phyloP scores from a whole-genome alignment of 2,888 invertebrate genomes.

The Trissonchulus latispiculum region DNA sequence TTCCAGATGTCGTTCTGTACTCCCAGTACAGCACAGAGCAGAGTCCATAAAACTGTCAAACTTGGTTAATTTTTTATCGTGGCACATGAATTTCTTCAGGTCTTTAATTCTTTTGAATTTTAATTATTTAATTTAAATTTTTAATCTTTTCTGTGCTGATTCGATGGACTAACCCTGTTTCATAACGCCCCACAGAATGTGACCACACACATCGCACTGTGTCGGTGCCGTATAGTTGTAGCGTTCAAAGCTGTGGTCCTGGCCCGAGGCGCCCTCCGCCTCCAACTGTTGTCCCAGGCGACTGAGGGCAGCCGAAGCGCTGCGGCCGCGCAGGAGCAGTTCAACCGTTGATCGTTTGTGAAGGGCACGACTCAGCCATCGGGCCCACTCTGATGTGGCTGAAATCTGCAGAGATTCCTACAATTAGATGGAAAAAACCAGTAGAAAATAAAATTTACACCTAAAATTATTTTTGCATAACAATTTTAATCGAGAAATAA shows the following conservation, averaged over 20 bases:
- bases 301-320: slow-evolving; percentile 20
- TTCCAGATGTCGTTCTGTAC: too few species aligned
- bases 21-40: too few species aligned
- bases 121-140: too few species aligned
- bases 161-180: slow-evolving; percentile 56
- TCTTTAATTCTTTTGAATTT: too few species aligned
- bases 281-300: not conserved
- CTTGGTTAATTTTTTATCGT: too few species aligned
- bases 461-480: too few species aligned
- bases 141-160: too few species aligned
- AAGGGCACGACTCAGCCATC: slow-evolving; percentile 53
- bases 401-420: not conserved
- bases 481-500: too few species aligned
- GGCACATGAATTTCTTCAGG: too few species aligned
- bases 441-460: too few species aligned
- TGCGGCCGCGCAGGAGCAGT: slow-evolving; percentile 56
- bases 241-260: slow-evolving; percentile 62
- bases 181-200: slow-evolving; percentile 80
- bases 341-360: slow-evolving; percentile 83
- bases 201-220: slow-evolving; percentile 78
- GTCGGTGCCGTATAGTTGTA: slow-evolving; percentile 74
- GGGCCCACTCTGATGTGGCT: slow-evolving; percentile 3
- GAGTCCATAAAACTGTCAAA: too few species aligned
- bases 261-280: slow-evolving; percentile 37
- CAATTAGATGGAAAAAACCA: too few species aligned